phyloP scores from a whole-genome alignment of 2,888 invertebrate genomes.

The Noctua janthe region DNA sequence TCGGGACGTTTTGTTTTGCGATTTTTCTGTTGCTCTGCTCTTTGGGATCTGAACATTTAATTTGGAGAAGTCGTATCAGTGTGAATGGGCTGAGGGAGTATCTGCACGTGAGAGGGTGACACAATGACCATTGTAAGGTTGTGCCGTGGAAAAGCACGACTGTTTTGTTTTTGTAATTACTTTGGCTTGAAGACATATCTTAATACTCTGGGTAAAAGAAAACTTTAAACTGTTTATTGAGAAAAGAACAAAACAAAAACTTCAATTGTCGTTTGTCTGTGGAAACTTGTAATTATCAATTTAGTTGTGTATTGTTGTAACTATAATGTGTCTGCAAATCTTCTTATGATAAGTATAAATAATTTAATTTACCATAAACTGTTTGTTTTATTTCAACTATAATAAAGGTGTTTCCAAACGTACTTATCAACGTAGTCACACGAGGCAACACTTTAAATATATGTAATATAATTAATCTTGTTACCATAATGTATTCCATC shows the following conservation, averaged over 20 bases:
- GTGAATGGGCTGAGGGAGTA: constrained; percentile 5
- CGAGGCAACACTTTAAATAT: not conserved
- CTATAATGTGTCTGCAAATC: not conserved
- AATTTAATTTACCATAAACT: not conserved
- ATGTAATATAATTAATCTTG: not conserved
- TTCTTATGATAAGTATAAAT: not conserved
- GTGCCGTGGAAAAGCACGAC: not conserved
- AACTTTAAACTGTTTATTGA: not conserved
- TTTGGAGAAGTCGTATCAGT: constrained; percentile 15
- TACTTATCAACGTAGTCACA: not conserved
- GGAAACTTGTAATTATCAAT: not conserved
- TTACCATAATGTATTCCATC: constrained; percentile 19
- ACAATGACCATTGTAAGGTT: constrained; percentile 6
- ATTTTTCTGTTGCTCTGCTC: constrained; percentile 11
- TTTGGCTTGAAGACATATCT: not conserved
- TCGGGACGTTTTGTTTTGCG: constrained; percentile 28
- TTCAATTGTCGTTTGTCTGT: too few relatives aligned
- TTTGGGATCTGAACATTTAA: constrained; percentile 14
- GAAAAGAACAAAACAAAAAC: not conserved
- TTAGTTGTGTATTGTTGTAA: not conserved
- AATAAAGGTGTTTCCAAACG: not conserved
- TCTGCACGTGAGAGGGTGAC: not conserved
- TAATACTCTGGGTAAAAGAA: not conserved
- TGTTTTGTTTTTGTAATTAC: not conserved
- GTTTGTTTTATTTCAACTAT: not conserved